These are phyloP conservation scores for Circaetus gallicus DNA, from an alignment of 2,113 vertebrate species.

Conservation along the genomic window DNA sequence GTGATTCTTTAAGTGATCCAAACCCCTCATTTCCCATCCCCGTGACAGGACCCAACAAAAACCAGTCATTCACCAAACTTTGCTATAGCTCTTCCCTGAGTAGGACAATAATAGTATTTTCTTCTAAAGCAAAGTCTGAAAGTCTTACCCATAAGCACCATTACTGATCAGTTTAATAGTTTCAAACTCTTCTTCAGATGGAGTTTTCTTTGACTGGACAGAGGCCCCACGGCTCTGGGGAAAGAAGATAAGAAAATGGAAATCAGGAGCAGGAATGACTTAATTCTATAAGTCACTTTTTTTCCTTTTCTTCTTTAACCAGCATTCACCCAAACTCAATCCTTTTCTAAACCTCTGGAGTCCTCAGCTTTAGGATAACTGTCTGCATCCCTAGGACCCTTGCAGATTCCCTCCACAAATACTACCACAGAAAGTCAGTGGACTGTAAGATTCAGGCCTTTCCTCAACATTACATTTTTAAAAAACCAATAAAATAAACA, in stretches of 20 bases:
- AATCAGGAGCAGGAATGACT: not conserved
- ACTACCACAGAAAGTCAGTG: not conserved
- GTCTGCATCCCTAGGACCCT: not conserved
- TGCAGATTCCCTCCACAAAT: not conserved
- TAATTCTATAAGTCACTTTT: not conserved
- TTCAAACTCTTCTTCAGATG: conserved; percentile 94
- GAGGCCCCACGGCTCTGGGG: conserved; percentile 78
- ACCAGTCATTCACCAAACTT: not conserved
- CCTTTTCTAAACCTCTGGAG: not conserved
- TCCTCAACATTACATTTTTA: not conserved
- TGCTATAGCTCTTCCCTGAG: not conserved
- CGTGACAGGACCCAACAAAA: not conserved
- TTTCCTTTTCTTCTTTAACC: not conserved
- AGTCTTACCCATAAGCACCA: conserved; percentile 90
- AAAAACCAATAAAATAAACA: not conserved
- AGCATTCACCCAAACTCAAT: not conserved
- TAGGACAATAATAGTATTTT: not conserved
- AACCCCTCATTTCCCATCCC: too few relatives aligned
- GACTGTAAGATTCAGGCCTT: not conserved
- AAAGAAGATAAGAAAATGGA: not conserved
- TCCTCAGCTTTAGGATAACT: not conserved
- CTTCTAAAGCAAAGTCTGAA: not conserved
- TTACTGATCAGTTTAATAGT: conserved; percentile 98
- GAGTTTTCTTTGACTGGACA: conserved; percentile 84
- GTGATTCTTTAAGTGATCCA: too few relatives aligned